Percentiles rank a stretch among this genome's conserved stretches.
Evolutionary conservation across 2,888 invertebrate species (phyloP).

Genomic region (Drosophila paramelanica): DNA sequence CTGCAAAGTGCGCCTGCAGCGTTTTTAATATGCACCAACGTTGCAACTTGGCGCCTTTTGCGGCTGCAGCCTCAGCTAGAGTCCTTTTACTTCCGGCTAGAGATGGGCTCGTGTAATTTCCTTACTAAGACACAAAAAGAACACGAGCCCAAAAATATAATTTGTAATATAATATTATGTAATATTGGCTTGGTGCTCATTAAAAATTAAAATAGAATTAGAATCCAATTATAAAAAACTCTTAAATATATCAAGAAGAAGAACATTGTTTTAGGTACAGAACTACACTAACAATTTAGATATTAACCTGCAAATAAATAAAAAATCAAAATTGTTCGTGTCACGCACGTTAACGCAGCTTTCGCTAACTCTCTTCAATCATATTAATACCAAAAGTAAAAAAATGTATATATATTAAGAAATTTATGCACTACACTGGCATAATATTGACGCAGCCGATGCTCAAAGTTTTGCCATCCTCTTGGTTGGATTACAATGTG

Average conservation of each 20-base stretch:
- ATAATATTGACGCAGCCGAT: conserved; percentile 49
- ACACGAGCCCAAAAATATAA: not conserved
- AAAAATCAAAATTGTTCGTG: not conserved
- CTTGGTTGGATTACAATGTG: conserved; percentile 27
- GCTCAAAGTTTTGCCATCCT: conserved; percentile 36
- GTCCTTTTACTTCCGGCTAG: not conserved
- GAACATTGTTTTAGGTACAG: too few relatives aligned
- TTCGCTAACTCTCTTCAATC: not conserved
- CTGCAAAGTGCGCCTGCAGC: conserved; percentile 58
- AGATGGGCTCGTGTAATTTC: not conserved
- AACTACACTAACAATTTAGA: not conserved
- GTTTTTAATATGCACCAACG: conserved; percentile 63
- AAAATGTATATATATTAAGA: not conserved
- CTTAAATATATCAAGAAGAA: too few relatives aligned
- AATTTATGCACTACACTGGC: conserved; percentile 53
- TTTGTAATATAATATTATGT: too few relatives aligned
- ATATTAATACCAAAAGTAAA: conserved; percentile 1
- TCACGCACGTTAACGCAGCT: not conserved
- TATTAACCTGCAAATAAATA: not conserved
- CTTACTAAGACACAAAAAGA: not conserved
- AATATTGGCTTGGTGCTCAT: too few relatives aligned
- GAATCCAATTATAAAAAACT: too few relatives aligned
- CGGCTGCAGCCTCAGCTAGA: conserved; percentile 5
- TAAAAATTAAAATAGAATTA: too few relatives aligned
- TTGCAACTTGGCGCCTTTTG: conserved; percentile 19